Evolutionary conservation across 2,888 invertebrate genomes (phyloP), one percentile per base, ranked within the genome.

Genomic region (Megastigmus dorsalis): DNA sequence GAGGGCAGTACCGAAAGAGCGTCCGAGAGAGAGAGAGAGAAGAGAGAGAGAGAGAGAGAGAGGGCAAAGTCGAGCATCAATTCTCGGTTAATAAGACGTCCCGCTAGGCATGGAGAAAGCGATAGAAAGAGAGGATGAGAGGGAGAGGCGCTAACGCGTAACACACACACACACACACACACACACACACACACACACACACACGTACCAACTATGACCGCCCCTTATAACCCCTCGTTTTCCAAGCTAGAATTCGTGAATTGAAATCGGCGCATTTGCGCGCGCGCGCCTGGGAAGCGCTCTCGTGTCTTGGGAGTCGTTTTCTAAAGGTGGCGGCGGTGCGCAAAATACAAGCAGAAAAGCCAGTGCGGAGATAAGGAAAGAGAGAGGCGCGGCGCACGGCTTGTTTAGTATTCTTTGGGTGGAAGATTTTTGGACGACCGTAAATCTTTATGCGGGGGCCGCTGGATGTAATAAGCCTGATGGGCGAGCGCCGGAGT

Each of bases 81-180:
- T 70, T 75, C 59, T 69, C 65, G 20, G 70, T 70, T 75, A 75
- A 75, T 75, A 75, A 70, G 70, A 75, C 74, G 65, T 60, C 45
- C 38, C 23, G 3, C 43, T 26, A 30, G 59, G 23, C n/a, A n/a
- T n/a, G 26, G 20, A 36, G 60, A 38, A 45, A 45, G 26, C 50
- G 18, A 41, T 54, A 48, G n/a, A n/a, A n/a, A n/a, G n/a, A n/a
- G n/a, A n/a, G n/a, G n/a, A n/a, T n/a, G n/a, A n/a, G n/a, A n/a
- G n/a, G n/a, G n/a, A n/a, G n/a, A n/a, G n/a, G n/a, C n/a, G n/a
- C n/a, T n/a, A n/a, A n/a, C n/a, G n/a, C n/a, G n/a, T n/a, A n/a
- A n/a, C n/a, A n/a, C n/a, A n/a, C n/a, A n/a, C n/a, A n/a, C n/a
- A n/a, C n/a, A n/a, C n/a, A n/a, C n/a, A n/a, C n/a, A n/a, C n/a